Evolutionary conservation across 2,888 invertebrate species (phyloP), one percentile per base, ranked within the genome.

Genomic region (Drosophila ochracea): DNA sequence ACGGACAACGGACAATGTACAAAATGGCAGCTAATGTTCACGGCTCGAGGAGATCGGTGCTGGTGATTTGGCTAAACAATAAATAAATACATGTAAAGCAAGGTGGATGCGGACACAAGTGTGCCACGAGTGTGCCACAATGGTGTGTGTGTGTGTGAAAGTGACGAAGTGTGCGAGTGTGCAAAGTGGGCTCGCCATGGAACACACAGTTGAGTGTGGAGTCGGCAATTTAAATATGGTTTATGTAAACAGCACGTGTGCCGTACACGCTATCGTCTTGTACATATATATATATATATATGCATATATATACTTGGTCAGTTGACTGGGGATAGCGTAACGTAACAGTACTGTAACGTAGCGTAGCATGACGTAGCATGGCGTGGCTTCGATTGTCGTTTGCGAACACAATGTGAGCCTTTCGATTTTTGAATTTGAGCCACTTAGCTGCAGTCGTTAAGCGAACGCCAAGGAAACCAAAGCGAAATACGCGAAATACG

Each of bases 171-270:
- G 21, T 47, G 47, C 47, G 25, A 47, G 25, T 62, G 49, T 63
- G 55, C 43, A 30, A 54, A 30, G 63, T 59, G 50, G 35, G 50
- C 7, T 61, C 49, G 31, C 25, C 47, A 16, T 41, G 49, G 43
- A 64, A 55, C 35, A 66, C 61, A 57, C 54, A 60, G 62, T 68
- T 39, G 52, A 64, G 73, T 57, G 82, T 64, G 50, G 82, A 78
- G 80, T 82, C 82, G 82, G 80, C 71, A 85, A 90, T 85, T 85
- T 85, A 85, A 90, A 85, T 88, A 90, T 90, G 69, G 68, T 77
- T 82, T 80, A 80, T 83, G 80, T 84, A 70, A 79, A 72, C 83
- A 64, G 68, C 68, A 66, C 62, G 68, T 81, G 65, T 78, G 60
- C 41, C 39, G 28, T 43, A 53, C 78, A 57, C 66, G 66, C 76